These are phyloP conservation scores for Pelecanoides urinatrix DNA, from an alignment of 2,113 vertebrate genomes.

Conservation along the genomic window DNA sequence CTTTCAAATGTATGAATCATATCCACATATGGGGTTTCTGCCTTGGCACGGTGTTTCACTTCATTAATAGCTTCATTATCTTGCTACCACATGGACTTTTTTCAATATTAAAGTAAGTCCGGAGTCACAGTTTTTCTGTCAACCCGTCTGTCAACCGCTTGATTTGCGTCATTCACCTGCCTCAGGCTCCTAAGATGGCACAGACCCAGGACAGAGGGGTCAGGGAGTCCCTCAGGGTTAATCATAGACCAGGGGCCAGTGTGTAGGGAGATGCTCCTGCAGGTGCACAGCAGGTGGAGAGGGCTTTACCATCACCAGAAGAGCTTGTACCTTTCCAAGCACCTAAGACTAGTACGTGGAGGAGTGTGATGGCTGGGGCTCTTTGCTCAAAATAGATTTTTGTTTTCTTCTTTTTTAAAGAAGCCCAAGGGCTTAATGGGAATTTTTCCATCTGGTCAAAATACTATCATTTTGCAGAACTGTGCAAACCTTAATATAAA, in stretches of 20 bases:
- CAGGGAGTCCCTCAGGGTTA: neutral
- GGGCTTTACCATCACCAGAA: neutral
- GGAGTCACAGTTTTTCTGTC: neutral
- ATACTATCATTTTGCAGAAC: neutral
- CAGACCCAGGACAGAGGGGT: neutral
- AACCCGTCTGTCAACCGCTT: neutral
- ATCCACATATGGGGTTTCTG: conserved; percentile 11
- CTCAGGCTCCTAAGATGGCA: neutral
- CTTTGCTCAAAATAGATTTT: neutral
- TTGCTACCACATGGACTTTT: neutral
- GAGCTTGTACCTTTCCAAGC: neutral
- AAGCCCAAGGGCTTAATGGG: neutral
- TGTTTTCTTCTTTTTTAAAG: neutral
- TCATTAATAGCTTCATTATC: conserved; percentile 23
- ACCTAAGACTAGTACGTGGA: neutral
- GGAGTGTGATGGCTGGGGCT: neutral
- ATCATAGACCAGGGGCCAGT: neutral
- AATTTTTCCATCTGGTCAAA: neutral
- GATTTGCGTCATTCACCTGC: neutral
- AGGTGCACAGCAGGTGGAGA: neutral
- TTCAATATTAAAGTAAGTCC: neutral
- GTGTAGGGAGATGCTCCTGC: neutral
- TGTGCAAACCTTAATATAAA: neutral
- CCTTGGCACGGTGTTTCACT: neutral
- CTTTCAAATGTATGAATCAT: conserved; percentile 49